A percentile compares a stretch with the other conserved stretches of the same genome.
Conservation (phyloP, 2,797 vertebrate genomes). For the Artibeus lituratus region DNA sequence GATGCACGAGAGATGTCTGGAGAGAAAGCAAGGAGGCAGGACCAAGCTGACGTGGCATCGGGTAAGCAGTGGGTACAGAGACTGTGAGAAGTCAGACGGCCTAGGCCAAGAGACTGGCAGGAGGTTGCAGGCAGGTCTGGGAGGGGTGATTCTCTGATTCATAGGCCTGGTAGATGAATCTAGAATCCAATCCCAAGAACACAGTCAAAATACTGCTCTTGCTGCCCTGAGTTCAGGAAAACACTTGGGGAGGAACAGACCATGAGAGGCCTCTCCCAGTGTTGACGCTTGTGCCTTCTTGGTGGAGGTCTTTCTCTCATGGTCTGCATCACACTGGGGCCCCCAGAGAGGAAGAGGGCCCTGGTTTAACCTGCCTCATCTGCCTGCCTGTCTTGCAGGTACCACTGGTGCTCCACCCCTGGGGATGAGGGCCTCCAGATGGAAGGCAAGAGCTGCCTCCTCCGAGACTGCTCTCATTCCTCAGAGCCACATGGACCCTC, state of each 20-base stretch:
- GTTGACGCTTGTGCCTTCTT: not conserved
- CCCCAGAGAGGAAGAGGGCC: not conserved
- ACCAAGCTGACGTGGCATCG: not conserved
- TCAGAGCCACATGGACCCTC: not conserved
- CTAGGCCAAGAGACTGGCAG: not conserved
- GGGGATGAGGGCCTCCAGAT: not conserved
- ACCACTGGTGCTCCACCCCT: not conserved
- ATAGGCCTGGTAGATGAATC: not conserved
- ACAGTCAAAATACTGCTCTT: not conserved
- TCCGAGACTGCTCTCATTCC: not conserved
- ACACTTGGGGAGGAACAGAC: not conserved
- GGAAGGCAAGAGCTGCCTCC: not conserved
- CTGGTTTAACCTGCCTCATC: not conserved
- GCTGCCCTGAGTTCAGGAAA: not conserved
- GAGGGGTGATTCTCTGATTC: not conserved
- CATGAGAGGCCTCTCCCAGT: not conserved
- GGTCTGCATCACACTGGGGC: not conserved
- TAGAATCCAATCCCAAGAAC: not conserved
- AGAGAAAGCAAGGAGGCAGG: not conserved
- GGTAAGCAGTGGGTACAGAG: not conserved
- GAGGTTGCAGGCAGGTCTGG: not conserved
- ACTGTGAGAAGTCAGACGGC: not conserved
- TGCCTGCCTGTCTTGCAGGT: not conserved
- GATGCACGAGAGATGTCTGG: not conserved
- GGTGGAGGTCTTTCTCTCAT: not conserved